phyloP scores from a whole-genome alignment of 2,797 vertebrate genomes.

The Pagetopsis macropterus region DNA sequence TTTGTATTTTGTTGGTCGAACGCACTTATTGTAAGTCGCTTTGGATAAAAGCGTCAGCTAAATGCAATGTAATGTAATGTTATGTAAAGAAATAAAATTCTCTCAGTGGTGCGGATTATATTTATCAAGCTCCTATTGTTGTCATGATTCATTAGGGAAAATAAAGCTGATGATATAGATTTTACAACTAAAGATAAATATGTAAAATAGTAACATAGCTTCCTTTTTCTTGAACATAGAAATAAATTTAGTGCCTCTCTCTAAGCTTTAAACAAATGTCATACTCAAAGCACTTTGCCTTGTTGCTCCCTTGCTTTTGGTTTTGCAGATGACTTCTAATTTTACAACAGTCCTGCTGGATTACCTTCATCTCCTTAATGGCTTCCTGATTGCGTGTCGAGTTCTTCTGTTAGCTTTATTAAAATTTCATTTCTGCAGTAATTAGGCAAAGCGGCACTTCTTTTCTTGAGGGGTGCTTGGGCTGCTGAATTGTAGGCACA shows the following conservation, averaged over 20 bases:
- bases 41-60: no score
- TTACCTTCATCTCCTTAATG: conserved; percentile 80
- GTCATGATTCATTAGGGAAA: conserved; percentile 13
- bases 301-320: conserved; percentile 48
- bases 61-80: no score
- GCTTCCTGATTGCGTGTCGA: conserved; percentile 76
- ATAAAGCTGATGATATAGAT: conserved; percentile 17
- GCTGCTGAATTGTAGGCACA: conserved; percentile 68
- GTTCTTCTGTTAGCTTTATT: conserved; percentile 79
- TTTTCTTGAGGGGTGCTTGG: conserved; percentile 74
- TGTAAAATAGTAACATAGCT: conserved; percentile 19
- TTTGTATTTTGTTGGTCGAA: no score
- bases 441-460: conserved; percentile 78
- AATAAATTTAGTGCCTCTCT: conserved; percentile 6
- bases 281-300: conserved; percentile 50
- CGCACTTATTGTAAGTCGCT: no score
- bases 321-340: conserved; percentile 67
- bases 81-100: not conserved
- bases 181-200: conserved; percentile 49
- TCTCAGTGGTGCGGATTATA: not conserved
- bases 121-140: conserved; percentile 17
- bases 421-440: conserved; percentile 80
- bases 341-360: conserved; percentile 73
- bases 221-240: conserved; percentile 9
- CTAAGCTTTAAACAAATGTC: conserved; percentile 66